These are phyloP conservation scores for Amphiduros pacificus DNA, from an alignment of 2,888 invertebrate genomes.

Conservation along the genomic window DNA sequence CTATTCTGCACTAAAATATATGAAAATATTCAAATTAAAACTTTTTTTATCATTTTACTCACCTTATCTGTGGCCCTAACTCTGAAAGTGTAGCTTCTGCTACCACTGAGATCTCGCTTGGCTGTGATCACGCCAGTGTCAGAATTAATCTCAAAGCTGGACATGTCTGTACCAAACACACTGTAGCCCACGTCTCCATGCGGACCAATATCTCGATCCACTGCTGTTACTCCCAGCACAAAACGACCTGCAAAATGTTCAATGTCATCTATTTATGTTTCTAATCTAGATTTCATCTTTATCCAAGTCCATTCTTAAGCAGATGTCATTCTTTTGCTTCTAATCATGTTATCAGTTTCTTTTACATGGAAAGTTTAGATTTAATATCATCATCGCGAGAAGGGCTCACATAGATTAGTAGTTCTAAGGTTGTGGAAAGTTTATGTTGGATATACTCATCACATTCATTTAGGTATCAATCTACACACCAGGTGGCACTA, in stretches of 20 bases:
- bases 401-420: no score
- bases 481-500: no score
- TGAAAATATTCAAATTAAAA: background rate
- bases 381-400: no score
- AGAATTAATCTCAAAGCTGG: constrained; percentile 61
- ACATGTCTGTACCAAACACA: constrained; percentile 25
- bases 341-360: no score
- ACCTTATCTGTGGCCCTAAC: constrained; percentile 75
- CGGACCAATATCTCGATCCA: constrained; percentile 78
- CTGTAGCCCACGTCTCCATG: constrained; percentile 81
- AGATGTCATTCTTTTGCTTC: no score
- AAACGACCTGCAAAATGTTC: constrained; percentile 68
- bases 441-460: no score
- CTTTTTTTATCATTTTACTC: no score
- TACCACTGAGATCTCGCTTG: constrained; percentile 67
- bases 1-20: background rate
- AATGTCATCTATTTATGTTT: background rate
- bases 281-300: background rate
- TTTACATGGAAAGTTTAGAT: no score
- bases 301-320: no score
- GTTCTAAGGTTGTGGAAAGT: no score
- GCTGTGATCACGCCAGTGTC: constrained; percentile 51
- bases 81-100: constrained; percentile 64
- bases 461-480: no score
- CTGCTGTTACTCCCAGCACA: constrained; percentile 86